Percentiles rank a stretch among this genome's conserved stretches.
Evolutionary conservation across 2,888 invertebrate species (phyloP).

Genomic region (Conchocele bisecta): DNA sequence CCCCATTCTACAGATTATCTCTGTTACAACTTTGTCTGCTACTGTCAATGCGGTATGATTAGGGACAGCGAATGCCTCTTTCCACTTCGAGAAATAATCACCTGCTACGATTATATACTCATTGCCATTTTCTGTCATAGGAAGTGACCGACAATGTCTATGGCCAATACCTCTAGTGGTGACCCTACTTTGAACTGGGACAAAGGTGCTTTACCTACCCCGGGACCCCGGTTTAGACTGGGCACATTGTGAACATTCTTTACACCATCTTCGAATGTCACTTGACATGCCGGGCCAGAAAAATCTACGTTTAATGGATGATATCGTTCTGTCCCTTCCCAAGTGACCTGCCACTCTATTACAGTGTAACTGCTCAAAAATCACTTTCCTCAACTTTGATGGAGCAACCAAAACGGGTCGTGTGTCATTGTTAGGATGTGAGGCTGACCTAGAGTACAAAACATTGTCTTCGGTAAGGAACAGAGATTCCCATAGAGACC

Average conservation of each 20-base stretch:
- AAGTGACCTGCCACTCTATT: neutral
- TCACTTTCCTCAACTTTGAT: neutral
- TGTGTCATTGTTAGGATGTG: too few species aligned
- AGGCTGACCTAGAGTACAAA: too few species aligned
- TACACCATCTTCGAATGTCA: neutral
- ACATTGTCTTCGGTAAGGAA: too few species aligned
- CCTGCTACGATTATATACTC: neutral
- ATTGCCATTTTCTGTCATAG: neutral
- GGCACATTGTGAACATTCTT: neutral
- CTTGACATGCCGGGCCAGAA: neutral
- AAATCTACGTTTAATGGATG: neutral
- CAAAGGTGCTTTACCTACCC: neutral
- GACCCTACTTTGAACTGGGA: neutral
- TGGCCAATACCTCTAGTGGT: neutral
- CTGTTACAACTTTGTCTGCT: neutral
- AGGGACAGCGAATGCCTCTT: neutral
- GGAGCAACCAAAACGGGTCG: too few species aligned
- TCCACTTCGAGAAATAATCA: conserved; percentile 6
- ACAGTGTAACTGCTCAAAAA: neutral
- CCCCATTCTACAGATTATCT: neutral
- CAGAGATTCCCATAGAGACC: neutral
- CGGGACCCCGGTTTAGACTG: neutral
- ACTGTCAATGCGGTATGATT: neutral
- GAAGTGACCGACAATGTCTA: neutral
- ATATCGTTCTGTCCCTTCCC: neutral